Evolutionary conservation across 2,888 invertebrate genomes (phyloP), one percentile per base, ranked within the genome.

Genomic region (Acronicta leporina): DNA sequence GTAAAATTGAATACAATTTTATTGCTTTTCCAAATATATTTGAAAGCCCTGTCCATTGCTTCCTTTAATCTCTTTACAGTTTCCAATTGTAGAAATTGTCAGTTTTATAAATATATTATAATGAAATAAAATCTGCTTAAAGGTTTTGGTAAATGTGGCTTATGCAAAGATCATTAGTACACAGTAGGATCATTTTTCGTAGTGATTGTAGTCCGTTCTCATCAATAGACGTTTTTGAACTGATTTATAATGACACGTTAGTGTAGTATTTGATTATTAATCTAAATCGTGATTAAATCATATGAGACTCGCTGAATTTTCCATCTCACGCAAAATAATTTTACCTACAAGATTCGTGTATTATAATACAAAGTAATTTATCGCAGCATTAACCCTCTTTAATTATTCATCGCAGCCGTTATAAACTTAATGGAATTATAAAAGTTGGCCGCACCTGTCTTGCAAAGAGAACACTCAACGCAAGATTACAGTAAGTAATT

Each of bases 381-480:
- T 56, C 16, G 33, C 4, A 45, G 43, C 27, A 46, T 40, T 16
- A 44, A 52, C 46, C 30, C 25, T 13, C 16, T 16, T 45, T 54
- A 68, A 70, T 71, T 63, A 72, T 68, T 71, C 20, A 50, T 46
- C 14, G 7, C 38, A n/a, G 30, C 38, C 20, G 20, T 56, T 63
- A 72, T 72, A 74, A 78, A 77, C 60, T 68, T 80, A 78, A 83
- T 77, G 75, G 72, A 54, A 79, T 81, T 79, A 77, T 81, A 76
- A 80, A 82, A 80, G 65, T 79, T 75, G 20, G 56, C 60, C 79
- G 51, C 79, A 79, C 80, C 83, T 82, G 82, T 47, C 42, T 44
- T 20, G 15, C 20, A 13, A 56, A 59, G 47, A 62, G 53, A 43
- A 63, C 57, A 62, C 40, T 47, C 48, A 43, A 67, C 41, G 35